Percentiles rank a stretch among this genome's conserved stretches.
Conservation (phyloP, 2,797 vertebrate genomes). For the Cercopithecus diana region DNA sequence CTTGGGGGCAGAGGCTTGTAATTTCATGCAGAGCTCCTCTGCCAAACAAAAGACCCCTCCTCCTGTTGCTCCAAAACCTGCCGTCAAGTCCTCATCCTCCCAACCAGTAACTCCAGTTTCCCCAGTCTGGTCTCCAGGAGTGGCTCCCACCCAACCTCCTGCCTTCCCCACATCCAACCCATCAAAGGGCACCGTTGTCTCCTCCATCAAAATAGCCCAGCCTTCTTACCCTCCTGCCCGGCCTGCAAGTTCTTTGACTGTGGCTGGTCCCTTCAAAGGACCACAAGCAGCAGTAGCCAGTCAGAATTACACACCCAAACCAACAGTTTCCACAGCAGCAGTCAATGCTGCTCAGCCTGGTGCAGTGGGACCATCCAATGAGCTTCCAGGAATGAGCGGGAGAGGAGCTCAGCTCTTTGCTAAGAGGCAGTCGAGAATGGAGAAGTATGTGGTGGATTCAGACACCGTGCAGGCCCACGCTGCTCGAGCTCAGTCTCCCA, state of each 20-base stretch:
- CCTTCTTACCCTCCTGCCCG: slow-evolving; percentile 83
- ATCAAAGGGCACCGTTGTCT: slow-evolving; percentile 66
- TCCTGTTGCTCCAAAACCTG: slow-evolving; percentile 96
- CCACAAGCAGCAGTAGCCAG: slow-evolving; percentile 82
- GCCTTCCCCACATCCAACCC: slow-evolving; percentile 82
- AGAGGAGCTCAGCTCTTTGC: slow-evolving; percentile 98
- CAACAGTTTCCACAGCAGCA: slow-evolving; percentile 44
- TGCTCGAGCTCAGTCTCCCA: slow-evolving; percentile 92
- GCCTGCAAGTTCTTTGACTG: slow-evolving; percentile 82
- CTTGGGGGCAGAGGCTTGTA: slow-evolving; percentile 98
- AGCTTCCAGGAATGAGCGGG: slow-evolving; percentile 93
- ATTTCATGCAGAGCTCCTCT: slow-evolving; percentile 93
- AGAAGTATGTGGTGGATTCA: slow-evolving; percentile 97
- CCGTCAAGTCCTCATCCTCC: slow-evolving; percentile 86
- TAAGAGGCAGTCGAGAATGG: slow-evolving; percentile 97
- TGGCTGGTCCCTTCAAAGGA: slow-evolving; percentile 87
- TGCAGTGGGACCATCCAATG: slow-evolving; percentile 87
- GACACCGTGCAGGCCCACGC: slow-evolving; percentile 94
- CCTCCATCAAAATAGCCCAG: slow-evolving; percentile 71
- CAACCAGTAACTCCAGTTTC: slow-evolving; percentile 86
- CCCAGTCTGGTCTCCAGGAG: slow-evolving; percentile 91
- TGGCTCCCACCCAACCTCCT: slow-evolving; percentile 86
- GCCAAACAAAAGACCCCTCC: slow-evolving; percentile 95
- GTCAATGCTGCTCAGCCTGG: slow-evolving; percentile 48
- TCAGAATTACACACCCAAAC: slow-evolving; percentile 83